Percentiles rank a stretch among this genome's conserved stretches.
Evolutionary conservation across 2,113 vertebrate genomes (phyloP).

Genomic region (Perognathus longimembris): DNA sequence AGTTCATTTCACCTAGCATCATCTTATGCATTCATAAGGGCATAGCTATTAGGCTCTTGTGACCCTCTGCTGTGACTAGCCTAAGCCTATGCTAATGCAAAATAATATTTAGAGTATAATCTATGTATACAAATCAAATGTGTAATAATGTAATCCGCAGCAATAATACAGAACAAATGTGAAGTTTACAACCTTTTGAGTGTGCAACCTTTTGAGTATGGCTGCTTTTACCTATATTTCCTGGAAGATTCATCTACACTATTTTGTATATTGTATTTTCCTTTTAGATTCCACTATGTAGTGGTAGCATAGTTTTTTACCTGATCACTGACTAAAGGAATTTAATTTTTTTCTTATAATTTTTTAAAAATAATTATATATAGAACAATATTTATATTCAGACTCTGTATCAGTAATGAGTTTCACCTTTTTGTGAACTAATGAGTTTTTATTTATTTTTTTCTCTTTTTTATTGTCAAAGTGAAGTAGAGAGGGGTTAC

Average conservation of each 20-base stretch:
- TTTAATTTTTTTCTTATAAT: background rate
- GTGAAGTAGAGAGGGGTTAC: too few relatives aligned
- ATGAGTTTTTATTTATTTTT: too few relatives aligned
- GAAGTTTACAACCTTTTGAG: background rate
- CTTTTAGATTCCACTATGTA: background rate
- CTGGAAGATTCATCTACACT: background rate
- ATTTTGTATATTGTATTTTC: background rate
- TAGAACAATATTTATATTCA: background rate
- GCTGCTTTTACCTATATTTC: background rate
- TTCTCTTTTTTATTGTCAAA: too few relatives aligned
- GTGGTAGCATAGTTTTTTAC: background rate
- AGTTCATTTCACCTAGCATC: too few relatives aligned
- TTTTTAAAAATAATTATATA: background rate
- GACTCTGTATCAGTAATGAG: background rate
- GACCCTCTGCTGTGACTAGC: too few relatives aligned
- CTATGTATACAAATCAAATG: background rate
- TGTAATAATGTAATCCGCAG: background rate
- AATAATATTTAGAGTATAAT: background rate
- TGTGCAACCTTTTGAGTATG: background rate
- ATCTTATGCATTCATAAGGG: too few relatives aligned
- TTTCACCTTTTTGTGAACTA: too few relatives aligned
- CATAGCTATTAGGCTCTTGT: too few relatives aligned
- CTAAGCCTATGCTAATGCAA: too few relatives aligned
- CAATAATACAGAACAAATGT: background rate
- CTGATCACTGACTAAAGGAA: background rate